Conservation (phyloP, 2,888 invertebrate genomes). For the Tubulanus polymorphus region DNA sequence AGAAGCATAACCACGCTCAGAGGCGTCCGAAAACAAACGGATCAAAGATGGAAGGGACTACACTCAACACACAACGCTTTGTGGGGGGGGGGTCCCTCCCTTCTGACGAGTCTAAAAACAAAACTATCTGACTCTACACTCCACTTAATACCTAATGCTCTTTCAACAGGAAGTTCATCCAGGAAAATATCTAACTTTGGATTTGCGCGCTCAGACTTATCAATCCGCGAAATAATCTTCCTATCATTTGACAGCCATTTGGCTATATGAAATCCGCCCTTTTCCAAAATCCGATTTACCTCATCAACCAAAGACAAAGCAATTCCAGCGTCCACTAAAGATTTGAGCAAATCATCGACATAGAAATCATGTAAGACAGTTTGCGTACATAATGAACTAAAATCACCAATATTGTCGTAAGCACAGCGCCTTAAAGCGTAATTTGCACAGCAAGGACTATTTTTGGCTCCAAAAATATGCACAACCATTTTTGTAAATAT, state of each 20-base stretch:
- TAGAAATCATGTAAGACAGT: background rate
- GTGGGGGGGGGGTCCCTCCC: background rate
- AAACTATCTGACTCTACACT: conserved; percentile 1
- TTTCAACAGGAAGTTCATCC: background rate
- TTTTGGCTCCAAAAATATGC: conserved; percentile 3
- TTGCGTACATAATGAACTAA: background rate
- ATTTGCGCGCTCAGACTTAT: background rate
- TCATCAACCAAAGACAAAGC: background rate
- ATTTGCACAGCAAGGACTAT: conserved; percentile 5
- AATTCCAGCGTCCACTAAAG: background rate
- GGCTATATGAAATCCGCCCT: conserved; percentile 2
- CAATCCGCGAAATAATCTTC: conserved; percentile 1
- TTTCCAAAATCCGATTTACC: background rate
- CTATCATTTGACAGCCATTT: conserved; percentile 5
- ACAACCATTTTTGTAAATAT: too few relatives aligned
- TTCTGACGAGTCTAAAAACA: too few relatives aligned
- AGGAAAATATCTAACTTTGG: background rate
- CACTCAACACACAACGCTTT: background rate
- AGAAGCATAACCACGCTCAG: background rate
- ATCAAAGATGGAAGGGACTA: background rate
- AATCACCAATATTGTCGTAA: background rate
- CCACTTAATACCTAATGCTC: conserved; percentile 8
- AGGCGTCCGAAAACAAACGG: background rate
- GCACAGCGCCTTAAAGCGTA: conserved; percentile 4
- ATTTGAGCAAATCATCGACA: background rate